Evolutionary conservation across 2,797 vertebrate genomes (phyloP), one percentile per base, ranked within the genome.

Genomic region (Huso huso): DNA sequence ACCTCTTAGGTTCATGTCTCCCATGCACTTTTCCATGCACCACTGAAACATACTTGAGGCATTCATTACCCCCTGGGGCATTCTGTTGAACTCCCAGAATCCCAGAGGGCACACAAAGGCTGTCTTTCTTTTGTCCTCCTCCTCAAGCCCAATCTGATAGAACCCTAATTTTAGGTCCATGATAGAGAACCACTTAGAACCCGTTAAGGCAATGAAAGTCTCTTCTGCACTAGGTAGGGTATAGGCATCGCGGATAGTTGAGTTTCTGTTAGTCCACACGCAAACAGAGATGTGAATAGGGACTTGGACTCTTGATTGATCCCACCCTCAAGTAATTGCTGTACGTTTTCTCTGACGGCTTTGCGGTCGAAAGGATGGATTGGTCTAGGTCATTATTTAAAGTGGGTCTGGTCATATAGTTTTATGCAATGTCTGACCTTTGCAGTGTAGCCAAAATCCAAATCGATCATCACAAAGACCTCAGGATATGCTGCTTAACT

Each of bases 21-120:
- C 68, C 55, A 69, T 64, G 10, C 53, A 37, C 53, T 60, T 65
- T 48, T 69, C 63, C 11, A 69, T 65, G 10, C 59, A 51, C 11
- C 15, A 0, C 23, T 69, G 63, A 8, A 65, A 69, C 1, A 63
- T 69, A 53, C 55, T 60, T 8, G 12, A 49, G 10, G 55, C 52
- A 51, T 61, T 64, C 6, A 49, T 65, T 8, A 51, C n/a, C 3
- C 62, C 62, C n/a, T 65, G 68, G 3, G 13, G 55, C 37, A 63
- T 58, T 6, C 6, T 4, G 11, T 55, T 68, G 15, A 68, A 68
- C 48, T 64, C 9, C 62, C 62, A 68, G 15, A 63, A 58, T 7
- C 67, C 52, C 5, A 50, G n/a, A 1, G 52, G 62, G 8, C 52
- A 63, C 2, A 57, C 10, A 55, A 64, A 63, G 6, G 62, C 53